A percentile compares a stretch with the other conserved stretches of the same genome.
Conservation (phyloP, 2,888 invertebrate genomes). For the Rutpela maculata region DNA sequence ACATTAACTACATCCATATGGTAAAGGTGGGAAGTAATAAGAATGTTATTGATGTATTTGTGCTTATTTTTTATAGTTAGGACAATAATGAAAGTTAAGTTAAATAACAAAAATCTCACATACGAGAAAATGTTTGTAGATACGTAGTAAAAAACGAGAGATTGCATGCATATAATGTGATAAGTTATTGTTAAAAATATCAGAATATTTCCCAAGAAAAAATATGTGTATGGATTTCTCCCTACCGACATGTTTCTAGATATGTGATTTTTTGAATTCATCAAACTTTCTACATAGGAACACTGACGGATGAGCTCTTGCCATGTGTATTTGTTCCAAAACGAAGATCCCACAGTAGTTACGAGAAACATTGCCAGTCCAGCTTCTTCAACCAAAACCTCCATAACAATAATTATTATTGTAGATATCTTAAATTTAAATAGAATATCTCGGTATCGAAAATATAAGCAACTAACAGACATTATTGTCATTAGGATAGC, state of each 20-base stretch:
- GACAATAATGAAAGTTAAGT: not conserved
- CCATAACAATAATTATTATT: too few relatives aligned
- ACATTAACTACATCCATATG: too few relatives aligned
- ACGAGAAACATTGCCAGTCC: not conserved
- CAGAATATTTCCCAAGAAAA: too few relatives aligned
- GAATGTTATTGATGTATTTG: not conserved
- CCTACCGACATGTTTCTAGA: not conserved
- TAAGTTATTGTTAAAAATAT: too few relatives aligned
- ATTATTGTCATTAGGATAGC: too few relatives aligned
- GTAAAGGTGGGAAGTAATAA: too few relatives aligned
- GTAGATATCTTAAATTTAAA: too few relatives aligned
- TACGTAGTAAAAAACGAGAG: not conserved
- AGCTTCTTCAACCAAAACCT: not conserved
- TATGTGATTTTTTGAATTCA: not conserved
- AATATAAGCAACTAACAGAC: too few relatives aligned
- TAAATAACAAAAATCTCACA: conserved; percentile 1
- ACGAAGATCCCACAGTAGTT: conserved; percentile 13
- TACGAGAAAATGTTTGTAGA: not conserved
- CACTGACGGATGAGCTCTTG: not conserved
- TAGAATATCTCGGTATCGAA: too few relatives aligned
- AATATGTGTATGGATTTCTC: not conserved
- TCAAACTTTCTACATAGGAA: not conserved
- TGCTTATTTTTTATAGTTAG: conserved; percentile 6
- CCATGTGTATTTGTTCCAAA: conserved; percentile 18
- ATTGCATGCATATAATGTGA: not conserved